Percentiles rank a stretch among this genome's conserved stretches.
Evolutionary conservation across 1,140 invertebrate species (phyloP).

Genomic region (Anagrus nilaparvatae): DNA sequence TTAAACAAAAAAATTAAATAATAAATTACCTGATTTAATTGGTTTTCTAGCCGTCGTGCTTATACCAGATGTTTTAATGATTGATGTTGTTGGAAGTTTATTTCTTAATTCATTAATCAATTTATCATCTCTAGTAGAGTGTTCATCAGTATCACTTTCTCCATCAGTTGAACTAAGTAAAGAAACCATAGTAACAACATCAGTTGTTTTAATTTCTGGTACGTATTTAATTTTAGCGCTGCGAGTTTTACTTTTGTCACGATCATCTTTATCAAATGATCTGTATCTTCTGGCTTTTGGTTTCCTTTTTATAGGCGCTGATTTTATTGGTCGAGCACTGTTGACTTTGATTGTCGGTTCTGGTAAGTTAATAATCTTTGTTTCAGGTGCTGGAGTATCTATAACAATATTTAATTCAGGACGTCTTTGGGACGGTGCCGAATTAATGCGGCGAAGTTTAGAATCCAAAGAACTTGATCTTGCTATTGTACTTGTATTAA

Average conservation of each 20-base stretch:
- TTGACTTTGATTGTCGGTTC: conserved; percentile 11
- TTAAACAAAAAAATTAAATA: too few relatives aligned
- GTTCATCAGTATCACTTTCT: conserved; percentile 39
- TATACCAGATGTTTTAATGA: conserved; percentile 32
- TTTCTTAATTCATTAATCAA: conserved; percentile 34
- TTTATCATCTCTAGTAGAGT: conserved; percentile 32
- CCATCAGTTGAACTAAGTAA: conserved; percentile 45
- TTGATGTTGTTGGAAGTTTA: conserved; percentile 36
- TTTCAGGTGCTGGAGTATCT: conserved; percentile 17
- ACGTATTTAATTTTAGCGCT: conserved; percentile 8
- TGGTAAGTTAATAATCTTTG: conserved; percentile 8
- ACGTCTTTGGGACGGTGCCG: conserved; percentile 29
- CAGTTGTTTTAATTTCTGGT: conserved; percentile 17
- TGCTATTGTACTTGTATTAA: neutral
- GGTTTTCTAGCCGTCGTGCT: conserved; percentile 31
- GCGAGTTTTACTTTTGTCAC: conserved; percentile 4
- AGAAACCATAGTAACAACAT: conserved; percentile 48
- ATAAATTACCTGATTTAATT: conserved; percentile 40
- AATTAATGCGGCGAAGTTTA: conserved; percentile 24
- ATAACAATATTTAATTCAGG: conserved; percentile 27
- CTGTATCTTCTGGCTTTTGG: conserved; percentile 26
- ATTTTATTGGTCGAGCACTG: conserved; percentile 27
- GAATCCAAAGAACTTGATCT: neutral
- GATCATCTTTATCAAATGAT: conserved; percentile 19
- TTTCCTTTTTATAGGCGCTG: conserved; percentile 29